A percentile compares a stretch with the other conserved stretches of the same genome.
These are phyloP conservation scores for Tenthredo distinguenda DNA, from an alignment of 2,888 invertebrate species.

Conservation along the genomic window DNA sequence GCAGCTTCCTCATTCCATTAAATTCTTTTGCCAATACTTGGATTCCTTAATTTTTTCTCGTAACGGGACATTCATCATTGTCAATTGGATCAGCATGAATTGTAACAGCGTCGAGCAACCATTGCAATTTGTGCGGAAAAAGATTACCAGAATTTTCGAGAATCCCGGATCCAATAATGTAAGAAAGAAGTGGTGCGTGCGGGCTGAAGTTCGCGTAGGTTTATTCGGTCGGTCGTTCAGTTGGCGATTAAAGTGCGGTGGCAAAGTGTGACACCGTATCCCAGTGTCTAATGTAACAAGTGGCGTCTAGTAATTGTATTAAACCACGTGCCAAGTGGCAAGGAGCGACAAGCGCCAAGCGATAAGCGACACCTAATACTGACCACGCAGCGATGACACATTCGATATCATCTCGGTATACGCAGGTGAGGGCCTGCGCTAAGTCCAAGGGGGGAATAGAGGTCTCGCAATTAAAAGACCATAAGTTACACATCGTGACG, in stretches of 20 bases:
- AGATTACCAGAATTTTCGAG: background rate
- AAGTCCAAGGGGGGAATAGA: background rate
- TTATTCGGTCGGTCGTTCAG: background rate
- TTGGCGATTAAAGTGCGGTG: slow-evolving; percentile 24
- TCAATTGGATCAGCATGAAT: background rate
- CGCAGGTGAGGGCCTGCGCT: background rate
- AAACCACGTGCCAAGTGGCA: slow-evolving; percentile 29
- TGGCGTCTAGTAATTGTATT: slow-evolving; percentile 44
- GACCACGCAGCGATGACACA: slow-evolving; percentile 39
- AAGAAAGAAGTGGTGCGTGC: background rate
- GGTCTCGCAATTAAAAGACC: slow-evolving; percentile 31
- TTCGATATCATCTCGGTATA: slow-evolving; percentile 31
- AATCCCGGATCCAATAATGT: background rate
- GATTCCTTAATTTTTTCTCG: too few relatives aligned
- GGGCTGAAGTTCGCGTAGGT: slow-evolving; percentile 1
- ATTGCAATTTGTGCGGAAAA: background rate
- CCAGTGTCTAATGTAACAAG: slow-evolving; percentile 28
- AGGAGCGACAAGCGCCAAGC: slow-evolving; percentile 30
- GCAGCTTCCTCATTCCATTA: background rate
- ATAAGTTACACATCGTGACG: slow-evolving; percentile 14
- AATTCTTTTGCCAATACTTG: too few relatives aligned
- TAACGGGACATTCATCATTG: background rate
- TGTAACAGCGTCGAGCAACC: background rate
- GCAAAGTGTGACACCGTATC: slow-evolving; percentile 29
- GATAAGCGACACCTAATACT: slow-evolving; percentile 47